Conservation (phyloP, 1,140 invertebrate genomes). For the Danaus plexippus region DNA sequence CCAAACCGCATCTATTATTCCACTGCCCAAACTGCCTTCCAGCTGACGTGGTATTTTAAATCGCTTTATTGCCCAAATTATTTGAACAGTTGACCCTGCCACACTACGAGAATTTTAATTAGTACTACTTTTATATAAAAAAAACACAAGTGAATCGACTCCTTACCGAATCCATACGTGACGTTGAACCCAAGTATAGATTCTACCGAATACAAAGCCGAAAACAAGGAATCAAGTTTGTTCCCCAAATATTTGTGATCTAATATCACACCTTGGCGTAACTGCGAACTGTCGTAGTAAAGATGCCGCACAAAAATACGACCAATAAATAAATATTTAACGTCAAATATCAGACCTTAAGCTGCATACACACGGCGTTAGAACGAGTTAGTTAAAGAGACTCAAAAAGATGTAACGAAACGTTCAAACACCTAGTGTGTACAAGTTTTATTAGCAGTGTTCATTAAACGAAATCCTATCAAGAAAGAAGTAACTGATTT, state of each 20-base stretch:
- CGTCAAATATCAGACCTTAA: constrained; percentile 58
- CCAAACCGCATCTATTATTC: constrained; percentile 67
- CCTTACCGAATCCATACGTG: no score
- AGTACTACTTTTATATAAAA: no score
- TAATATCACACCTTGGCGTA: constrained; percentile 41
- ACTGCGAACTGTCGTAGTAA: constrained; percentile 48
- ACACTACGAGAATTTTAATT: neutral
- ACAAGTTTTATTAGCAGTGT: constrained; percentile 62
- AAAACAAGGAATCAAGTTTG: no score
- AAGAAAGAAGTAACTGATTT: constrained; percentile 9
- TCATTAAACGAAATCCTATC: constrained; percentile 26
- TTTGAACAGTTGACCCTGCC: constrained; percentile 48
- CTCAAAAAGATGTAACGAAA: constrained; percentile 63
- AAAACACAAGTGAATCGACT: no score
- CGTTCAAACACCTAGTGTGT: constrained; percentile 58
- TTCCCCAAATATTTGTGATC: no score
- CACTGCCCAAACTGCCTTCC: constrained; percentile 38
- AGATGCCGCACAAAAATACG: constrained; percentile 45
- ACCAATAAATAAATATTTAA: constrained; percentile 64
- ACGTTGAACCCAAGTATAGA: no score
- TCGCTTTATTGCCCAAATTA: constrained; percentile 58
- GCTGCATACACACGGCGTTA: constrained; percentile 61
- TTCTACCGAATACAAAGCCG: no score
- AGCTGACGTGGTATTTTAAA: constrained; percentile 65
- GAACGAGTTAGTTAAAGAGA: constrained; percentile 53